A percentile compares a stretch with the other conserved stretches of the same genome.
phyloP scores from a whole-genome alignment of 2,113 vertebrate genomes.

The Strix uralensis region DNA sequence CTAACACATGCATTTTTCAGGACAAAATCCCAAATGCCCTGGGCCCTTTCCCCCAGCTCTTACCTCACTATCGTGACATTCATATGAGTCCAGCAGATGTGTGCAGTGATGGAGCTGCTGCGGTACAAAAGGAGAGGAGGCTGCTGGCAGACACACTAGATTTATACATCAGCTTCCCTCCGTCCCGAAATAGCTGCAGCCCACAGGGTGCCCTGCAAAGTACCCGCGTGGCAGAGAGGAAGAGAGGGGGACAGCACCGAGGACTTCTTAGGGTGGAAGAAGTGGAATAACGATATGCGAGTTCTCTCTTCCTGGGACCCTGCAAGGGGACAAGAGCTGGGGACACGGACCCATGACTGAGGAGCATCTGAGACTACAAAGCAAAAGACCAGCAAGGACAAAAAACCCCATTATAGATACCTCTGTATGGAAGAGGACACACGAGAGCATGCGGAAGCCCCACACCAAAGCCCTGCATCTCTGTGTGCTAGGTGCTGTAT shows the following conservation, averaged over 20 bases:
- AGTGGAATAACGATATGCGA: background rate
- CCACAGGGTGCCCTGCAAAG: background rate
- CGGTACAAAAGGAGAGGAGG: background rate
- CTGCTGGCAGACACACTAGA: background rate
- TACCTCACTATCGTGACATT: background rate
- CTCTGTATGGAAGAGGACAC: fast-evolving
- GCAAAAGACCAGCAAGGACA: background rate
- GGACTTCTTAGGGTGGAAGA: background rate
- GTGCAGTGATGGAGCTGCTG: background rate
- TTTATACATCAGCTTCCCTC: background rate
- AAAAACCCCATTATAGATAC: background rate
- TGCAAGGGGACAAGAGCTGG: background rate
- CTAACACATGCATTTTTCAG: background rate
- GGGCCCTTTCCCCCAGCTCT: background rate
- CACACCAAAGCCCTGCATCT: background rate
- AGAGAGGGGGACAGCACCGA: background rate
- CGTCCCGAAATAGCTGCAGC: background rate
- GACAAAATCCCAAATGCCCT: background rate
- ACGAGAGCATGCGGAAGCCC: background rate
- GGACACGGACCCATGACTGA: background rate
- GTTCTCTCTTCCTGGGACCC: background rate
- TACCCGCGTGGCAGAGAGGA: background rate
- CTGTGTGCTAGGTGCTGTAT: background rate
- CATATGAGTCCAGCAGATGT: background rate
- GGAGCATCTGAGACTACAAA: background rate